Percentiles rank a stretch among this genome's conserved stretches.
These are phyloP conservation scores for Malurus splendens DNA, from an alignment of 2,797 vertebrate genomes.

Conservation along the genomic window DNA sequence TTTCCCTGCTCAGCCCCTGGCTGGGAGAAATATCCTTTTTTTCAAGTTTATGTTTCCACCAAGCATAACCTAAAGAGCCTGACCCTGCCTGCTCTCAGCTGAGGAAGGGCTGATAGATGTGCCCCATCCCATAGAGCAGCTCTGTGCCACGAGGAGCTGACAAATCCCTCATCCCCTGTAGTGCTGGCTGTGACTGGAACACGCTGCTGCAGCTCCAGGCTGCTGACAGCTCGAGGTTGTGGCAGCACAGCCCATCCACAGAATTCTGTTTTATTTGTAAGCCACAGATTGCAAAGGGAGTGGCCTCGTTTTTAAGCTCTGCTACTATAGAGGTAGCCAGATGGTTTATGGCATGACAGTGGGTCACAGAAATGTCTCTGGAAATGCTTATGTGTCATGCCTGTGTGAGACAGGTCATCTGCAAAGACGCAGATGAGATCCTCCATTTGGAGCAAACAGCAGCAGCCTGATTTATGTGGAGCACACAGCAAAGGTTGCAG, in stretches of 20 bases:
- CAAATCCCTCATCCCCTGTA: background rate
- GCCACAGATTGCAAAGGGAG: background rate
- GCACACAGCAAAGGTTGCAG: background rate
- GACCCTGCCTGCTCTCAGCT: background rate
- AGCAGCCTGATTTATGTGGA: background rate
- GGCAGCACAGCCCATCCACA: background rate
- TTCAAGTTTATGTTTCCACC: background rate
- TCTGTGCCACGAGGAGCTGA: background rate
- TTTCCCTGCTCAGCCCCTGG: background rate
- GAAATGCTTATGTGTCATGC: background rate
- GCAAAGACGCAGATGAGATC: background rate
- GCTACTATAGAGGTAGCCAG: background rate
- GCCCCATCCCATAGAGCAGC: rapidly evolving
- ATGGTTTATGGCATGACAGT: background rate
- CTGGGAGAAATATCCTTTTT: background rate
- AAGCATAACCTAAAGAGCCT: background rate
- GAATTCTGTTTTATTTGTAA: background rate
- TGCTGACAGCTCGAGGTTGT: background rate
- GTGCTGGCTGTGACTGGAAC: background rate
- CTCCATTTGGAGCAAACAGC: background rate
- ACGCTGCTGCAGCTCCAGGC: background rate
- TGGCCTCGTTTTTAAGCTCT: background rate
- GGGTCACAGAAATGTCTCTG: background rate
- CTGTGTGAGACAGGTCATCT: conserved; percentile 1
- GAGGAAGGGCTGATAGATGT: background rate